Base-by-base conservation (phyloP, 1,140 invertebrate species). In the honey bee (Apis mellifera) region DNA sequence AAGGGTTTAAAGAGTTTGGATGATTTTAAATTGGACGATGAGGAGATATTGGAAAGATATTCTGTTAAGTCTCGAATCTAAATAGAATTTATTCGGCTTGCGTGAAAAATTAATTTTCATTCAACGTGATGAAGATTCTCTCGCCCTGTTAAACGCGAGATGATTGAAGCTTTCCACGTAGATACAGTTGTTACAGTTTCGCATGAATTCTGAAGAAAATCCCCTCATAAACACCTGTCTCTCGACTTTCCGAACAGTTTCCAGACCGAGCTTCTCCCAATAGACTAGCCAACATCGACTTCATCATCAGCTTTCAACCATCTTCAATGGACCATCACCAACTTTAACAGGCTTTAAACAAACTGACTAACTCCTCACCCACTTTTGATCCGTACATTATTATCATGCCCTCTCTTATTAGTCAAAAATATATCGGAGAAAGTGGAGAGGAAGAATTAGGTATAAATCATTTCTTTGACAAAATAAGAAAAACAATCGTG, bases 341-440 rank as follows among this genome's bases (percentile, higher is more conserved):
- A 72, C 26, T 72, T 72, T 57, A 72, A 72, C 70, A 72, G 54
- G 52, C 70, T 72, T 57, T 42, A 72, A n/a, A 72, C 54, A 21
- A 72, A 71, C 26, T 26, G n/a, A n/a, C 26, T 26, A 26, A 26
- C 70, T 71, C 50, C 52, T 26, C 7, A 52, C 64, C 19, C 52
- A 55, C 70, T 71, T 55, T 55, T 55, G 19, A 32, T 71, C 26
- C 70, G 4, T 42, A 7, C 32, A 42, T 42, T 42, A 7, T 42
- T 42, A 42, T 42, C 48, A 66, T 1, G 32, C 65, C 11, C 2
- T 19, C 64, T 19, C 19, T 68, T 5, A 48, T 42, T 66, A 66
- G 9, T 66, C 32, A 21, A 66, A 68, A 50, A 50, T 26, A n/a
- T n/a, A n/a, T n/a, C n/a, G n/a, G n/a, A n/a, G n/a, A n/a, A n/a